Evolutionary conservation across 1,140 invertebrate species (phyloP), one percentile per base, ranked within the genome.

Genomic region (Phenacoccus solenopsis): DNA sequence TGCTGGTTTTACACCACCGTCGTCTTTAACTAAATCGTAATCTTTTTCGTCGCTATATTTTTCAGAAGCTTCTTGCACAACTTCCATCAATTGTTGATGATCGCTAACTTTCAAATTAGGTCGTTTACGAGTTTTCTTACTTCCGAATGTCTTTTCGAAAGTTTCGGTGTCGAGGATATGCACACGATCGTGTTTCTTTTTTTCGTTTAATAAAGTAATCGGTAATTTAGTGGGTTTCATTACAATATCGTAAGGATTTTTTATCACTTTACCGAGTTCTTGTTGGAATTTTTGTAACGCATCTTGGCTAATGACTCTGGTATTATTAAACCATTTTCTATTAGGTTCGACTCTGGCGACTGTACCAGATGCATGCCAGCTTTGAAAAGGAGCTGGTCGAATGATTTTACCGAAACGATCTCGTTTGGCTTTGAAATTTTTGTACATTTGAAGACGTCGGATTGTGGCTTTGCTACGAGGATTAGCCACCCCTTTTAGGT

Each of bases 281-380:
- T 91, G 90, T 82, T 99, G 95, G 78, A 99, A 99, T 75, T 93
- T 95, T 82, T 99, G 97, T 27, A 99, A 80, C 3, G 94, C 90
- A 77, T 86, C 88, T 80, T 99, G 96, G 0, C 92, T 90, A 74
- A 99, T 94, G 0, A 94, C 90, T 72, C 90, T 82, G 0, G 90
- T 89, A 76, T 95, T 94, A 73, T 94, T 95, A 82, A 99, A 99
- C 98, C 98, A 99, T 79, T 92, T 95, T 76, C 94, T 91, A 73
- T 93, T 97, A 7, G 98, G 98, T 80, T 98, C 96, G 7, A 99
- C 89, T 67, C 97, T 83, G 32, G 96, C 94, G 75, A 90, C 85
- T 1, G 93, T 90, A 24, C 98, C 98, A 69, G 93, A 88, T n/a
- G 88, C 79, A 16, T 96, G 78, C 78, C 86, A 87, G 38, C 88